These are phyloP conservation scores for Plutella xylostella DNA, from an alignment of 2,888 invertebrate genomes.

Conservation along the genomic window DNA sequence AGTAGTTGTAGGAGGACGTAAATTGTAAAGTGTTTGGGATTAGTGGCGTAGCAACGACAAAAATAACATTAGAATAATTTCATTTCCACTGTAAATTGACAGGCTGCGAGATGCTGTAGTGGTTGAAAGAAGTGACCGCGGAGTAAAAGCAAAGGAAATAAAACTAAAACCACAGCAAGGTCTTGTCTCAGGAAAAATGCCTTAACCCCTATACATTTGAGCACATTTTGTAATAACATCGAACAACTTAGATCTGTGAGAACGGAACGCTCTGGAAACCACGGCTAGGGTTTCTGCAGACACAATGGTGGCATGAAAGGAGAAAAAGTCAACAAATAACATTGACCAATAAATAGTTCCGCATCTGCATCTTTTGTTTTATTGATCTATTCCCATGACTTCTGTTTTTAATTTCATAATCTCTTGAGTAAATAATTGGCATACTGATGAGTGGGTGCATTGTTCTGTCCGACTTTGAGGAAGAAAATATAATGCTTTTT, in stretches of 20 bases:
- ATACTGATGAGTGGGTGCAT: no score
- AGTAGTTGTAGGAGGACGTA: no score
- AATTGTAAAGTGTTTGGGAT: no score
- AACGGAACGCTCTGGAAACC: conserved; percentile 43
- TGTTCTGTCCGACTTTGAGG: no score
- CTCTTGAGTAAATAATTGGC: no score
- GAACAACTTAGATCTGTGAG: conserved; percentile 32
- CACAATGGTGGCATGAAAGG: background rate
- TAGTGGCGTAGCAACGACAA: no score
- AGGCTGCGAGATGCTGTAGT: no score
- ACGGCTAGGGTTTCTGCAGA: conserved; percentile 20
- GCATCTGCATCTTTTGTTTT: background rate
- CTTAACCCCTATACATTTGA: background rate
- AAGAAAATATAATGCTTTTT: no score
- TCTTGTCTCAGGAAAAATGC: background rate
- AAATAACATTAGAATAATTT: no score
- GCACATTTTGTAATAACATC: background rate
- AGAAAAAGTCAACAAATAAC: background rate
- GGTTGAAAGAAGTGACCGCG: conserved; percentile 1
- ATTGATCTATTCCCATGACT: background rate
- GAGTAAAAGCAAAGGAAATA: background rate
- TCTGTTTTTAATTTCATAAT: background rate
- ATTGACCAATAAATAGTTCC: background rate
- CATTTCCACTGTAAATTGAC: no score
- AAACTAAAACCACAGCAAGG: background rate